phyloP scores from a whole-genome alignment of 2,888 invertebrate genomes.

The Julus scanicus region DNA sequence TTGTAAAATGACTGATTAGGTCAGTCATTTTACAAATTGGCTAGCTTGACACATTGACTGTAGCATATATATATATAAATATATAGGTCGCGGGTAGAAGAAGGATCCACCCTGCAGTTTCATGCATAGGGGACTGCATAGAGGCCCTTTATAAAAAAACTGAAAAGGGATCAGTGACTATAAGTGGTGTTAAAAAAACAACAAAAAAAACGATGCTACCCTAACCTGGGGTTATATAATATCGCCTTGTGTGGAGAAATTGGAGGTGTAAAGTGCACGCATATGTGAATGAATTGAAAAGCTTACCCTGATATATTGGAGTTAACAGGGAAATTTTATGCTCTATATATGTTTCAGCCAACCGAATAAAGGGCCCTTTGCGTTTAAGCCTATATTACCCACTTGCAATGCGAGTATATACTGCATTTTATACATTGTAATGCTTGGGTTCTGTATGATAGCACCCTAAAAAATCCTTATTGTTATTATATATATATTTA shows the following conservation, averaged over 20 bases:
- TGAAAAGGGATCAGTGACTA: slow-evolving; percentile 26
- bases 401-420: background rate
- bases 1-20: no score
- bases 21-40: no score
- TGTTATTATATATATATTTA: no score
- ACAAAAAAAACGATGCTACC: slow-evolving; percentile 26
- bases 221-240: slow-evolving; percentile 32
- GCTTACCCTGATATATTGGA: background rate
- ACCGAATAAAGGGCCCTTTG: background rate
- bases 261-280: slow-evolving; percentile 25
- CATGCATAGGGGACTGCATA: background rate
- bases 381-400: background rate
- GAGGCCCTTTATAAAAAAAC: slow-evolving; percentile 7
- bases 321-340: slow-evolving; percentile 22
- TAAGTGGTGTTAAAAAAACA: slow-evolving; percentile 37
- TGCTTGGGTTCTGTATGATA: background rate
- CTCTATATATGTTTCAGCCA: background rate
- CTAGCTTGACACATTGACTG: no score
- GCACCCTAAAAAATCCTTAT: background rate
- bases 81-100: background rate
- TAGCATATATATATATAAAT: background rate
- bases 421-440: background rate
- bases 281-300: slow-evolving; percentile 8
- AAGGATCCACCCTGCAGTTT: background rate
- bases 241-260: slow-evolving; percentile 8